phyloP scores from a whole-genome alignment of 2,888 invertebrate species.

The Sericinus montela region DNA sequence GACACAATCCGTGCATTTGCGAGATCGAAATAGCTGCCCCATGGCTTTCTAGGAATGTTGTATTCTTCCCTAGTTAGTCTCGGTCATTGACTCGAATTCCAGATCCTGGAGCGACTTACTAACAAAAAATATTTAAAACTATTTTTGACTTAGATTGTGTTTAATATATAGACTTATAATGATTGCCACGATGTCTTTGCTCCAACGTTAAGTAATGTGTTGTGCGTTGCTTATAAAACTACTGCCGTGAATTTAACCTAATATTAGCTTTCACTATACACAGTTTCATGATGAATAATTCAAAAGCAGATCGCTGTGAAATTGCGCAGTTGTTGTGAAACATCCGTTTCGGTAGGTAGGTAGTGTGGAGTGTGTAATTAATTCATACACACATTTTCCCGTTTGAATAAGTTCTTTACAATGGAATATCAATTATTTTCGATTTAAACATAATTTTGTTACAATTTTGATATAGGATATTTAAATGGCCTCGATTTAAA shows the following conservation, averaged over 20 bases:
- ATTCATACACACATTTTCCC: slow-evolving; percentile 19
- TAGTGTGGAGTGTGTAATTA: slow-evolving; percentile 17
- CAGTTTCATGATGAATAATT: slow-evolving; percentile 49
- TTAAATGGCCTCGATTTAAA: too few relatives aligned
- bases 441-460: too few relatives aligned
- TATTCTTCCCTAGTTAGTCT: slow-evolving; percentile 19
- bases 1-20: slow-evolving; percentile 24
- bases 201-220: too few relatives aligned
- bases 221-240: not conserved
- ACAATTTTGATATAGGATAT: too few relatives aligned
- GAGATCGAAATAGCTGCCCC: slow-evolving; percentile 19
- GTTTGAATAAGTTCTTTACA: slow-evolving; percentile 1
- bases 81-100: slow-evolving; percentile 18
- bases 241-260: not conserved
- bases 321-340: slow-evolving; percentile 36
- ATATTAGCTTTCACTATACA: slow-evolving; percentile 36
- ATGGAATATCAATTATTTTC: too few relatives aligned
- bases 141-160: too few relatives aligned
- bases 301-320: slow-evolving; percentile 46
- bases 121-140: too few relatives aligned
- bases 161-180: too few relatives aligned
- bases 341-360: slow-evolving; percentile 25
- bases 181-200: too few relatives aligned
- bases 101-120: slow-evolving; percentile 9
- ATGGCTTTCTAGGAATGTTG: slow-evolving; percentile 24